Evolutionary conservation across 2,888 invertebrate species (phyloP).

Genomic region (Aphrophora alni): DNA sequence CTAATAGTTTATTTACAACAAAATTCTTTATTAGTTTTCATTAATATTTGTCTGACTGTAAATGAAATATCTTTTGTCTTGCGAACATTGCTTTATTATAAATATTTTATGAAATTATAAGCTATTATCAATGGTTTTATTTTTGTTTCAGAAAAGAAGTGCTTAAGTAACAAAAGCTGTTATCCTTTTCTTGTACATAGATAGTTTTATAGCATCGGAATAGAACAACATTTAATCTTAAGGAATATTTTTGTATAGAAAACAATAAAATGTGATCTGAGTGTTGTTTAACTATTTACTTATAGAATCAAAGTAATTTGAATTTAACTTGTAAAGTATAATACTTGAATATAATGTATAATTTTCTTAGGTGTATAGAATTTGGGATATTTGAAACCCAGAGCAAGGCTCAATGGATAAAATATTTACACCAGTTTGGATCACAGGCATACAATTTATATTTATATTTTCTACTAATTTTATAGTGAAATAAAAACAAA

Average conservation of each 20-base stretch:
- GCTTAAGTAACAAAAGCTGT: background rate
- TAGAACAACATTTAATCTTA: background rate
- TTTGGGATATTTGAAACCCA: no score
- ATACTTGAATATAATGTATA: background rate
- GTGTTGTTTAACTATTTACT: background rate
- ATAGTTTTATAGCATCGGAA: background rate
- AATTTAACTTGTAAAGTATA: background rate
- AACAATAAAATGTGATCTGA: background rate
- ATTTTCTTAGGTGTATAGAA: background rate
- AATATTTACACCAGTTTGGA: background rate
- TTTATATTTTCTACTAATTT: background rate
- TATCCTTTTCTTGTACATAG: background rate
- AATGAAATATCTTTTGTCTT: no score
- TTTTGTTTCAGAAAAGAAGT: background rate
- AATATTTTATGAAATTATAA: no score
- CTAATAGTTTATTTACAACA: no score
- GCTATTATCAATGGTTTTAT: background rate
- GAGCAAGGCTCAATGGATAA: background rate
- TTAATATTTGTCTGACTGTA: no score
- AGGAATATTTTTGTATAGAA: background rate
- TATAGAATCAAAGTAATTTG: background rate
- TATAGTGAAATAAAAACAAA: background rate
- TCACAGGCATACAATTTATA: background rate
- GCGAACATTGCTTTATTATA: no score
- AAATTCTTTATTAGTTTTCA: no score